Conservation (phyloP, 2,113 vertebrate species). For the Trogon surrucura region DNA sequence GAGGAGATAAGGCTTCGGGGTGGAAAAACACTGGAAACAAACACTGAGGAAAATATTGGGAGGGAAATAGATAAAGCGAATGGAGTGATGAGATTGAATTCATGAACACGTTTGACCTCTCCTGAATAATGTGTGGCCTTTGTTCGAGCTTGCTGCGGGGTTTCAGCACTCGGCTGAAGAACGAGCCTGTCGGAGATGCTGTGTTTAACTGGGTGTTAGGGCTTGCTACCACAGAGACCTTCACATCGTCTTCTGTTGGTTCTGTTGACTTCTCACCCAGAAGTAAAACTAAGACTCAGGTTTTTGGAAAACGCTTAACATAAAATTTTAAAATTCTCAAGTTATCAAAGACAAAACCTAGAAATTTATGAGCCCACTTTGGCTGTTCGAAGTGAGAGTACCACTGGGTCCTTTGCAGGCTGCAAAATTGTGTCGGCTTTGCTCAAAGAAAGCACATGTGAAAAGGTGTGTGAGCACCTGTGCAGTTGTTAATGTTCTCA, state of each 20-base stretch:
- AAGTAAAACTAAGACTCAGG: not conserved
- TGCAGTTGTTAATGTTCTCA: not conserved
- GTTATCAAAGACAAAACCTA: not conserved
- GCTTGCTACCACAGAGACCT: not conserved
- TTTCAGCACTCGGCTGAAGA: not conserved
- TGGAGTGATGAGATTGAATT: slow-evolving; percentile 10
- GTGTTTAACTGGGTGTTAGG: not conserved
- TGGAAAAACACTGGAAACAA: slow-evolving; percentile 30
- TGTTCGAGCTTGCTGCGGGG: not conserved
- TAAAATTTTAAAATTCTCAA: not conserved
- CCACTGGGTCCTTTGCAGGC: not conserved
- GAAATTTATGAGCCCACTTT: not conserved
- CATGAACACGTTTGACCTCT: not conserved
- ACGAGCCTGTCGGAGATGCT: not conserved
- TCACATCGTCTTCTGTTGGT: not conserved
- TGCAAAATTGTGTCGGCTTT: not conserved
- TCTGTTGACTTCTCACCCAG: not conserved
- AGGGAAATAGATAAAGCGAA: not conserved
- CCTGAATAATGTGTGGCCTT: not conserved
- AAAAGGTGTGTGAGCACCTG: not conserved
- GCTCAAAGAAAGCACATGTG: not conserved
- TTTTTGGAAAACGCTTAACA: not conserved
- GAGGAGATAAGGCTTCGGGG: not conserved
- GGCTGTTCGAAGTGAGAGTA: not conserved
- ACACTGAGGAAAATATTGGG: not conserved